phyloP scores from a whole-genome alignment of 37 sponge, comb jelly and placozoan species.

The Halisarca cf. caerulea region DNA sequence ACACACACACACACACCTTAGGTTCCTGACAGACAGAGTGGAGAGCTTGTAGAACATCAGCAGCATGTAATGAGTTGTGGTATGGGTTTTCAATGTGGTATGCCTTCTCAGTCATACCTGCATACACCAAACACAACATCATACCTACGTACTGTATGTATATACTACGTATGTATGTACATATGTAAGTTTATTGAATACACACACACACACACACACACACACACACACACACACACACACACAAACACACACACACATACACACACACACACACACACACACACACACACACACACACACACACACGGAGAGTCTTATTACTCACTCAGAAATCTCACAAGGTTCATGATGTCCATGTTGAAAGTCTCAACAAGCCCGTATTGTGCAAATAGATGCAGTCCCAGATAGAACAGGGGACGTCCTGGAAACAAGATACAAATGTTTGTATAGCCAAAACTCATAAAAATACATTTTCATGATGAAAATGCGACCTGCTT shows the following conservation, averaged over 20 bases:
- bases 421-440: constrained; percentile 47
- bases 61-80: constrained; percentile 87
- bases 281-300: too few species aligned
- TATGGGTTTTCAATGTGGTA: constrained; percentile 82
- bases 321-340: constrained; percentile 71
- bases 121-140: too few species aligned
- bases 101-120: constrained; percentile 62
- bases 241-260: too few species aligned
- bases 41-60: constrained; percentile 88
- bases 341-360: constrained; percentile 67
- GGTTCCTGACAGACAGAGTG: constrained; percentile 65
- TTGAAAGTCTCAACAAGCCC: constrained; percentile 56
- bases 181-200: too few species aligned
- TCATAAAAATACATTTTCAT: background rate
- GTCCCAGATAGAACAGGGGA: constrained; percentile 76
- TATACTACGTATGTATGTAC: too few species aligned
- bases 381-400: constrained; percentile 71
- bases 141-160: too few species aligned
- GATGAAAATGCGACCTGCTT: background rate
- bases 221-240: too few species aligned
- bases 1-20: constrained; percentile 40
- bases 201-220: too few species aligned
- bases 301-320: too few species aligned
- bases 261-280: too few species aligned
- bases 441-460: too few species aligned